A percentile compares a stretch with the other conserved stretches of the same genome.
phyloP scores from a whole-genome alignment of 2,113 vertebrate species.

The Malurus elegans region DNA sequence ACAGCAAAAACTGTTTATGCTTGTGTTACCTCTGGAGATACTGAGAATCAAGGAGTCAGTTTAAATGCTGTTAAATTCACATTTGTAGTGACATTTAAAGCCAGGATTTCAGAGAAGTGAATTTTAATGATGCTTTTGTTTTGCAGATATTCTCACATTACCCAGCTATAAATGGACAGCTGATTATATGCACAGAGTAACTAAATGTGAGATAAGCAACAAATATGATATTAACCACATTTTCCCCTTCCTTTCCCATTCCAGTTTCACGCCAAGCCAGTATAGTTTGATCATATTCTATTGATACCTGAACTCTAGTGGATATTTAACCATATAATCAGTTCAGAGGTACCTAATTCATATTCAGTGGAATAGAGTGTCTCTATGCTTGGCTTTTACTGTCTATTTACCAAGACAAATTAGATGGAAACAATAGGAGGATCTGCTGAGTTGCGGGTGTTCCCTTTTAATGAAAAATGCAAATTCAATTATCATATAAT shows the following conservation, averaged over 20 bases:
- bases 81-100: neutral
- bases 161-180: neutral
- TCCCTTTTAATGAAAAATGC: neutral
- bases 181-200: neutral
- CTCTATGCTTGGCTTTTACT: neutral
- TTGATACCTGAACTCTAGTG: neutral
- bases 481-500: neutral
- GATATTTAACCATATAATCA: neutral
- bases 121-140: neutral
- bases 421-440: neutral
- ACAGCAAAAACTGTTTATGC: neutral
- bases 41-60: neutral
- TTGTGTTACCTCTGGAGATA: neutral
- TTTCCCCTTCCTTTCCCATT: neutral
- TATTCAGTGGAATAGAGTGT: neutral
- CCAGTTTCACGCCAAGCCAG: neutral
- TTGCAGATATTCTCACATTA: neutral
- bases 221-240: neutral
- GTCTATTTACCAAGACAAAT: neutral
- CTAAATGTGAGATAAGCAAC: neutral
- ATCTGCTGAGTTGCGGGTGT: neutral
- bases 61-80: neutral
- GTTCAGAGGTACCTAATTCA: neutral
- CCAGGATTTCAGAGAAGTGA: neutral
- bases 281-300: neutral